Evolutionary conservation across 1,140 invertebrate species (phyloP).

Genomic region (Pseudomyrmex concolor): DNA sequence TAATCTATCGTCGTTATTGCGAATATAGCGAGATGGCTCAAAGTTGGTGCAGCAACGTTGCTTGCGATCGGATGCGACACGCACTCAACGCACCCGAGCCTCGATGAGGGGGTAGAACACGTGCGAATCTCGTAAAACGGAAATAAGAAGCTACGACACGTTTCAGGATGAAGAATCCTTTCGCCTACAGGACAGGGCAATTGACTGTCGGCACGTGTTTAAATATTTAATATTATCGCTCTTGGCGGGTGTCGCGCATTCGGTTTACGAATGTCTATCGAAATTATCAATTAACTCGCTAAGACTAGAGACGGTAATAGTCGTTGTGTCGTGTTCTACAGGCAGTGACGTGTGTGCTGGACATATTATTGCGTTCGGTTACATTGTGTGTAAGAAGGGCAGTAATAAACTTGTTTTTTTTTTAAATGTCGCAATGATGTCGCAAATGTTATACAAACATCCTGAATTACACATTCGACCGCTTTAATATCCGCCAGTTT

Average conservation of each 20-base stretch:
- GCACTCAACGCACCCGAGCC: not conserved
- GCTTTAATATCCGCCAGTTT: constrained; percentile 27
- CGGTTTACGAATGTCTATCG: constrained; percentile 64
- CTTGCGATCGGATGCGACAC: constrained; percentile 2
- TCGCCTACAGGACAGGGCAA: not conserved
- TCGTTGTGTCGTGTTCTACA: constrained; percentile 78
- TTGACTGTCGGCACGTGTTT: not conserved
- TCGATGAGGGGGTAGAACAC: constrained; percentile 13
- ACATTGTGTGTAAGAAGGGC: constrained; percentile 25
- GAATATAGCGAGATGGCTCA: constrained; percentile 56
- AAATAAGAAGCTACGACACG: constrained; percentile 20
- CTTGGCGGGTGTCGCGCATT: not conserved
- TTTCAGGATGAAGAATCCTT: not conserved
- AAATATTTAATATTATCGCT: not conserved
- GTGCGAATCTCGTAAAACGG: constrained; percentile 27
- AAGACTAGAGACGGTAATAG: constrained; percentile 79
- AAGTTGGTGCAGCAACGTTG: not conserved
- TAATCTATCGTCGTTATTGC: constrained; percentile 70
- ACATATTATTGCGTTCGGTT: constrained; percentile 26
- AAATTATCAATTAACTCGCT: constrained; percentile 69
- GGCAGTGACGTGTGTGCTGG: constrained; percentile 63
- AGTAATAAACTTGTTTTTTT: too few species aligned
- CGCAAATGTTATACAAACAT: constrained; percentile 4
- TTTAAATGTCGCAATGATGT: too few species aligned
- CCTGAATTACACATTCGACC: constrained; percentile 14